Base-by-base conservation (phyloP, 2,113 vertebrate species). In the Salvator merianae region DNA sequence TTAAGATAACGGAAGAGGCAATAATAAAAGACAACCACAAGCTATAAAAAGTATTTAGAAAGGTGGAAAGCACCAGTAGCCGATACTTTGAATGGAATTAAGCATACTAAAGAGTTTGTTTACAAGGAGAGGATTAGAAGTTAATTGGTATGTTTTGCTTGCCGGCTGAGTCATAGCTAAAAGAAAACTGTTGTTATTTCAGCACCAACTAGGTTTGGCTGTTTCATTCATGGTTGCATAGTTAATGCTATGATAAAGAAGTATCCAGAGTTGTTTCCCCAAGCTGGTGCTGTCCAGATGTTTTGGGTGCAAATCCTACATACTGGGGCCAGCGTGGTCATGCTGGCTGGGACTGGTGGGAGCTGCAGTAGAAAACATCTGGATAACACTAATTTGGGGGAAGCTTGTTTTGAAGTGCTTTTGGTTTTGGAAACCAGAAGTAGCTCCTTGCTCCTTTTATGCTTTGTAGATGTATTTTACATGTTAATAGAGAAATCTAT, bases 131-230 rank as follows among this genome's bases (percentile, higher is more conserved):
- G 26, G 81, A 79, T 72, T 81, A 77, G 34, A 75, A 77, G 18
- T 3, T 62, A 85, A 74, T 32, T 84, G 66, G 55, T 84, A 88
- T 69, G 10, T 91, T 92, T 89, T 86, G 34, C 86, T 94, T 92
- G 84, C 91, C 87, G 86, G 84, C 84, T 72, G 28, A 0, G 63
- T 81, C 87, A 40, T 71, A 84, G 22, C 32, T 65, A 78, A 85
- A 79, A 73, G 50, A 79, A 83, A 87, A 74, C 71, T 84, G 24
- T 55, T 81, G n/a, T 43, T 93, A 91, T 85, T 88, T 91, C 86
- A 87, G 79, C 79, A 83, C 73, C 92, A 81, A 87, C 88, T 91
- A 82, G 91, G 36, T 85, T 79, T 59, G 36, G 78, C 86, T 83
- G 30, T 88, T 92, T 84, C 82, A 86, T 32, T 53, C 53, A 34